A percentile compares a stretch with the other conserved stretches of the same genome.
Conservation (phyloP, 2,113 vertebrate species). For the Lophotis ruficrista region DNA sequence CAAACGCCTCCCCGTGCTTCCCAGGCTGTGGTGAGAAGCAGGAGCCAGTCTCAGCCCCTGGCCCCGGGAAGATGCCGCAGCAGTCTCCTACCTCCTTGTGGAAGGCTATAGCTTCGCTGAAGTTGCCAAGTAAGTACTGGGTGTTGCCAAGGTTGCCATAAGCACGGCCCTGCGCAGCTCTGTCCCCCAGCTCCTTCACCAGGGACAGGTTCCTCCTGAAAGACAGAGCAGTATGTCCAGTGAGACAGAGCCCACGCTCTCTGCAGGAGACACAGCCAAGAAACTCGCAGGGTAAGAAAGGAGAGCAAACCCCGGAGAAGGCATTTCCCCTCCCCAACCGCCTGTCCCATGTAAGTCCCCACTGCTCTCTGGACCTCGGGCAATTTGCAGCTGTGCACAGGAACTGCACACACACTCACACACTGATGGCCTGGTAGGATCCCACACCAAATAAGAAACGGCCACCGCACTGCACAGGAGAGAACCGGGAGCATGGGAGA, state of each 20-base stretch:
- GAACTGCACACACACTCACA: not conserved
- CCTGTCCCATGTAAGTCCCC: not conserved
- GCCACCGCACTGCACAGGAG: not conserved
- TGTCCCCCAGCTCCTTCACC: conserved; percentile 93
- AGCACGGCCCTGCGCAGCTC: conserved; percentile 93
- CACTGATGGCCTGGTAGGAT: accelerated
- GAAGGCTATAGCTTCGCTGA: conserved; percentile 89
- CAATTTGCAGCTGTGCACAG: not conserved
- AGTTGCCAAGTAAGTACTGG: conserved; percentile 94
- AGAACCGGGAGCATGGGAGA: not conserved
- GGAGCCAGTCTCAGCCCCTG: not conserved
- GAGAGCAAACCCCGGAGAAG: not conserved
- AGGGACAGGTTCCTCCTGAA: conserved; percentile 92
- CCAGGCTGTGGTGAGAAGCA: not conserved
- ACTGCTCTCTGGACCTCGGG: not conserved
- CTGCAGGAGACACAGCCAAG: accelerated
- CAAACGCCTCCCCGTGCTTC: not conserved
- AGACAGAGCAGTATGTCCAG: not conserved
- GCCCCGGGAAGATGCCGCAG: too few species aligned
- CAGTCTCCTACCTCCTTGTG: conserved; percentile 87
- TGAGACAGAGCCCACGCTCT: not conserved
- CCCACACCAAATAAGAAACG: not conserved
- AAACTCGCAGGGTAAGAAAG: accelerated
- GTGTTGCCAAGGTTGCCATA: conserved; percentile 97
- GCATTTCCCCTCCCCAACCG: not conserved